Percentiles rank a stretch among this genome's conserved stretches.
These are phyloP conservation scores for Pseudomyrmex dendroicus DNA, from an alignment of 1,140 invertebrate species.

Conservation along the genomic window DNA sequence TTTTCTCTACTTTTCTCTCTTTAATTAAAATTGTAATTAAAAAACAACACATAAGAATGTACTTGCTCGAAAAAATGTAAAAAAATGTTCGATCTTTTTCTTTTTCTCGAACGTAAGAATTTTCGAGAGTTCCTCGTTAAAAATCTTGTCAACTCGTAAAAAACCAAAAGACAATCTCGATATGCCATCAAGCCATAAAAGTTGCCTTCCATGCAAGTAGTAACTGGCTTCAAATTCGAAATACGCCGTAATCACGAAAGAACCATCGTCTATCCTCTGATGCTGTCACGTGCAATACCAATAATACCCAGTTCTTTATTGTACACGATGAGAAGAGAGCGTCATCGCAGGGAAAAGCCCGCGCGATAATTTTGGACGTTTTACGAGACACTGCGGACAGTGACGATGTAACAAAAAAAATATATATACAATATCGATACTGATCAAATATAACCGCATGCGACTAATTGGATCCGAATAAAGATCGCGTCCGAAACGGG, in stretches of 20 bases:
- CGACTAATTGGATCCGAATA: conserved; percentile 43
- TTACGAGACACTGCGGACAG: conserved; percentile 9
- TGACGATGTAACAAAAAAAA: conserved; percentile 4
- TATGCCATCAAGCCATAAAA: conserved; percentile 39
- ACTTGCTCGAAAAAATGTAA: background rate
- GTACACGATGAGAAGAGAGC: conserved; percentile 5
- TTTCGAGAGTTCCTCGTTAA: conserved; percentile 39
- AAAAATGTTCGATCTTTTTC: background rate
- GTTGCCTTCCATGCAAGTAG: conserved; percentile 41
- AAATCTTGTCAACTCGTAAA: conserved; percentile 40
- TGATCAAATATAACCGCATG: conserved; percentile 18
- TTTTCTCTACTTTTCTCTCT: background rate
- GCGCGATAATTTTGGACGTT: conserved; percentile 35
- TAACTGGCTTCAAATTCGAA: conserved; percentile 27
- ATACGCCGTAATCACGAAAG: conserved; percentile 33
- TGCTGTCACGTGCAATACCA: conserved; percentile 19
- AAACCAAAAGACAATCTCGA: conserved; percentile 11
- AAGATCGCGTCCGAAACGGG: background rate
- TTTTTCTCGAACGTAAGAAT: background rate
- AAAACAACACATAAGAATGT: background rate
- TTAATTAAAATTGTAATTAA: background rate
- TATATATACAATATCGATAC: conserved; percentile 6
- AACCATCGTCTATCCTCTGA: conserved; percentile 33
- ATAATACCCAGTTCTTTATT: conserved; percentile 46
- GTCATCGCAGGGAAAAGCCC: conserved; percentile 27